These are phyloP conservation scores for Rhadinocentrus ornatus DNA, from an alignment of 2,797 vertebrate genomes.

Conservation along the genomic window DNA sequence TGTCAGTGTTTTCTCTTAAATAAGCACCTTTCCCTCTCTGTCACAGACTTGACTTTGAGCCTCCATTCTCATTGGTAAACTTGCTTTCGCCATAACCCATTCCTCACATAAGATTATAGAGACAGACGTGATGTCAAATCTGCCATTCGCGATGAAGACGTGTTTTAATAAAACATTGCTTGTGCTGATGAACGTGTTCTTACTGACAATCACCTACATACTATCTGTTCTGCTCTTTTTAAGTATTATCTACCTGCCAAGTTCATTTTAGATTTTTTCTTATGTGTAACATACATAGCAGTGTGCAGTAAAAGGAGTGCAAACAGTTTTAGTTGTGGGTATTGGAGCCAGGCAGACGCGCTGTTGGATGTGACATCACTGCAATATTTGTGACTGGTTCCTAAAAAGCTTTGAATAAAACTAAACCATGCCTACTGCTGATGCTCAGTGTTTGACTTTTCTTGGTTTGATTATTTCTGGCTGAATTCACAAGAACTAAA, in stretches of 20 bases:
- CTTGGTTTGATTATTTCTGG: background rate
- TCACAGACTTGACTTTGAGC: conserved; percentile 52
- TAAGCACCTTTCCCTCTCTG: conserved; percentile 65
- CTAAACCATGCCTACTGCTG: conserved; percentile 35
- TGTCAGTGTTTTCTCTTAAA: conserved; percentile 74
- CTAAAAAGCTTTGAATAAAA: conserved; percentile 68
- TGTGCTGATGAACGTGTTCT: conserved; percentile 63
- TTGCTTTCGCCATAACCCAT: conserved; percentile 59
- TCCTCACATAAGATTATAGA: conserved; percentile 47
- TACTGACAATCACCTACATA: conserved; percentile 46
- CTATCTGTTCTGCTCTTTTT: conserved; percentile 34
- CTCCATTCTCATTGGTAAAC: conserved; percentile 53
- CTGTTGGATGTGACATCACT: conserved; percentile 36
- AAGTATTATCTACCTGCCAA: conserved; percentile 17
- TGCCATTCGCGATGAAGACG: conserved; percentile 48
- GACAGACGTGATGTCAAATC: conserved; percentile 60
- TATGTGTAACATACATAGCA: conserved; percentile 12
- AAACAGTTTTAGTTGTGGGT: conserved; percentile 26
- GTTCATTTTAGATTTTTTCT: conserved; percentile 13
- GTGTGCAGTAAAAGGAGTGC: conserved; percentile 20
- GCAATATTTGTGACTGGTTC: conserved; percentile 52
- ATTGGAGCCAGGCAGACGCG: conserved; percentile 13
- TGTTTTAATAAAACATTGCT: conserved; percentile 64
- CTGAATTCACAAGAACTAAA: background rate
- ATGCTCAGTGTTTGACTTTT: background rate